Conservation (phyloP, 1,140 invertebrate genomes). For the Drosophila murphyi region DNA sequence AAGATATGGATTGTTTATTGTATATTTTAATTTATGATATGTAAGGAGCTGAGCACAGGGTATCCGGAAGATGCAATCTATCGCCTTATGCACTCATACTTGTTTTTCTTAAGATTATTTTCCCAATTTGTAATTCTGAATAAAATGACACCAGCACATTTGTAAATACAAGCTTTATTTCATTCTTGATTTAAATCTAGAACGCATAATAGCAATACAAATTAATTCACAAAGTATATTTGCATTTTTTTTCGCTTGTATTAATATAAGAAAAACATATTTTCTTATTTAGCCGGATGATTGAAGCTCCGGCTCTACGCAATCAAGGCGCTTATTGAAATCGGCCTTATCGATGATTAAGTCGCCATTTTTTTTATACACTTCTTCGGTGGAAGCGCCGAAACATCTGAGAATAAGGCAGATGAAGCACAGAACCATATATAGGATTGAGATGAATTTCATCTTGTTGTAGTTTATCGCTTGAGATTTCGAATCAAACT, state of each 20-base stretch:
- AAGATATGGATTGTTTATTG: no score
- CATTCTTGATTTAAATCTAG: no score
- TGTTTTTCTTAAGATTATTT: no score
- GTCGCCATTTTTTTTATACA: conserved; percentile 50
- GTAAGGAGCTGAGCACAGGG: no score
- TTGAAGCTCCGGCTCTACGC: conserved; percentile 38
- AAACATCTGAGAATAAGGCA: background rate
- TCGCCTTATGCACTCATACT: no score
- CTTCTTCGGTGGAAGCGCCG: conserved; percentile 43
- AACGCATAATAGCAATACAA: no score
- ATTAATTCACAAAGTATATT: background rate
- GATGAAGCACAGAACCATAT: no score
- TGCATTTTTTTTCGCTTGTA: conserved; percentile 4
- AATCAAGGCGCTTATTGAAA: conserved; percentile 22
- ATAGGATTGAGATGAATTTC: background rate
- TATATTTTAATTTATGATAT: no score
- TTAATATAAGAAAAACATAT: background rate
- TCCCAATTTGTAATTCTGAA: no score
- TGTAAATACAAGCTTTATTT: no score
- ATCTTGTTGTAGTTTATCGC: conserved; percentile 24
- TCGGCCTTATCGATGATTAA: conserved; percentile 44
- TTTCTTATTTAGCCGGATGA: conserved; percentile 29
- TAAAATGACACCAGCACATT: no score
- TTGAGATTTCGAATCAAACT: conserved; percentile 33
- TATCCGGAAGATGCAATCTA: no score